Base-by-base conservation (phyloP, 2,888 invertebrate species). In the Julus scanicus region DNA sequence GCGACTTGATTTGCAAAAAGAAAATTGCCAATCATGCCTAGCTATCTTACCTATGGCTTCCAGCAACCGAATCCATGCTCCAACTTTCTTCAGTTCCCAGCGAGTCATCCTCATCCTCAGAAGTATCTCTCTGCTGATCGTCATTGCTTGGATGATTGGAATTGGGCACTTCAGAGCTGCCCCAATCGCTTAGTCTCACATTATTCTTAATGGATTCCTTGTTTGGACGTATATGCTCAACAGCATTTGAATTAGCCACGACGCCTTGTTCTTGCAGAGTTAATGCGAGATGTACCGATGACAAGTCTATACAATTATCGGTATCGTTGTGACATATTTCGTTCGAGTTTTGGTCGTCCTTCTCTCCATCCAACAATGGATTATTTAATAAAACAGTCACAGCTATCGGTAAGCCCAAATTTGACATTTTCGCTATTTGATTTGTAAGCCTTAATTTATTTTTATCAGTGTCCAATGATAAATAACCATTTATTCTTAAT, bases 1-100 rank as follows among this genome's bases (percentile, higher is more conserved):
- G 29, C 29, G 29, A 29, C 29, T 29, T 29, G 29, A 29, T 29
- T 29, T 29, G 29, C 29, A 29, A 29, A 29, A 29, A 29, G 29
- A 29, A 29, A 29, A 29, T 29, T 29, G 29, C 29, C 29, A 29
- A 29, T 29, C n/a, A n/a, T 44, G 4, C 6, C n/a, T 29, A 2
- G 8, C 29, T 4, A 20, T 9, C 71, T 71, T 29, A 71, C 71
- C 71, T 20, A 29, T 71, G 29, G 71, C 71, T 71, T 11, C 20
- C 71, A 29, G 71, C 9, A 29, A 29, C 20, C 9, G 71, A 71
- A 71, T 71, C 71, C 71, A 71, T 71, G 71, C 71, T 71, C 71
- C 71, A 71, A 29, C 71, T 71, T 9, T 71, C 29, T 71, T 71
- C 71, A 29, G 71, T 71, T 71, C 71, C 71, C 71, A 71, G 71